Conservation (phyloP, 2,113 vertebrate genomes). For the Nipponia nippon region DNA sequence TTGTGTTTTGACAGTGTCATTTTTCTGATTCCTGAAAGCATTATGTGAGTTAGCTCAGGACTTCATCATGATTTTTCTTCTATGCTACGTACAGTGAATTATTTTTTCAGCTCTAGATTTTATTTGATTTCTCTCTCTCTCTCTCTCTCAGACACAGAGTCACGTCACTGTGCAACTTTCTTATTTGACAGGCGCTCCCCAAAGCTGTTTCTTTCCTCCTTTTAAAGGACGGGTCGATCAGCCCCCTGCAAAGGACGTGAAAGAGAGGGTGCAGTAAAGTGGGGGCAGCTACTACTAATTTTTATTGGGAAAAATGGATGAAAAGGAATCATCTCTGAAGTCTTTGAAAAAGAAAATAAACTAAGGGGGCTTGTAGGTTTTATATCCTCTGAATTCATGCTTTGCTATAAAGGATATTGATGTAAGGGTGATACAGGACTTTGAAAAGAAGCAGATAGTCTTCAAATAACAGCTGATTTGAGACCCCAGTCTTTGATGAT, state of each 20-base stretch:
- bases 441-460: background rate
- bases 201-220: background rate
- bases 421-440: background rate
- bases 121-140: conserved; percentile 44
- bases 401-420: background rate
- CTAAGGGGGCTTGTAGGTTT: background rate
- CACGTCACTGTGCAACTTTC: background rate
- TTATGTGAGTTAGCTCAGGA: conserved; percentile 60
- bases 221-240: background rate
- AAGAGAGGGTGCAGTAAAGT: background rate
- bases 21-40: conserved; percentile 68
- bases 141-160: background rate
- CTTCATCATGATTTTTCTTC: conserved; percentile 63
- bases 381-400: background rate
- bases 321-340: background rate
- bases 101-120: conserved; percentile 48
- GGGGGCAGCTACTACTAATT: background rate
- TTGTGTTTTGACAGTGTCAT: conserved; percentile 72
- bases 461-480: conserved; percentile 19
- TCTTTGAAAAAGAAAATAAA: background rate
- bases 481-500: background rate
- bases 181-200: background rate
- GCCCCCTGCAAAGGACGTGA: background rate
- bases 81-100: conserved; percentile 15
- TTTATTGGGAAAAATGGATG: background rate